Conservation (phyloP, 1,140 invertebrate genomes). For the Ganaspis sp. region DNA sequence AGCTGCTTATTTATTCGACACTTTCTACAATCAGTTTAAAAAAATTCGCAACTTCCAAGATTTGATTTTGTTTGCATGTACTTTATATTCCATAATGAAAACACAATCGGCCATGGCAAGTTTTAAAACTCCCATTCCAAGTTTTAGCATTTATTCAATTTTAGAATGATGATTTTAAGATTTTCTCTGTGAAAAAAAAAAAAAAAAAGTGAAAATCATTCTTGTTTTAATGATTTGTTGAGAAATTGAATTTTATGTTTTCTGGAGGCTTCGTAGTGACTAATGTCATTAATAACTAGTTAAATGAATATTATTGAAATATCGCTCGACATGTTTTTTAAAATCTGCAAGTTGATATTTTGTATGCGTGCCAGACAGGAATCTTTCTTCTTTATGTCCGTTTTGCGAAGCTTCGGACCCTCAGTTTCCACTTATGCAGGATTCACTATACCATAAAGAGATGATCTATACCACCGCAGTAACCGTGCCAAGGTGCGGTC, state of each 20-base stretch:
- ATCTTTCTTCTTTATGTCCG: not conserved
- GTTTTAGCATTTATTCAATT: no score
- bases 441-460: conserved; percentile 42
- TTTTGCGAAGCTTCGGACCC: conserved; percentile 1
- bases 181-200: no score
- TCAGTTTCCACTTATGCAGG: conserved; percentile 20
- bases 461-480: conserved; percentile 52
- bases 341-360: not conserved
- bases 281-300: no score
- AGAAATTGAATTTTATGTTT: no score
- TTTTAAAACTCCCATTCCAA: no score
- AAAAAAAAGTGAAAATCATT: no score
- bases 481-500: conserved; percentile 55
- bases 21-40: not conserved
- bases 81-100: no score
- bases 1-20: not conserved
- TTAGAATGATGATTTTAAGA: no score
- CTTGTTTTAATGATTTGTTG: no score
- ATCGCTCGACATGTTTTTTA: not conserved
- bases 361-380: conserved; percentile 11
- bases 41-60: not conserved
- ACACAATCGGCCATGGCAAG: no score
- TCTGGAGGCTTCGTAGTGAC: no score
- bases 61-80: not conserved
- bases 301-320: no score